These are phyloP conservation scores for Amblyopsis hoosieri DNA, from an alignment of 2,797 vertebrate genomes.

Conservation along the genomic window DNA sequence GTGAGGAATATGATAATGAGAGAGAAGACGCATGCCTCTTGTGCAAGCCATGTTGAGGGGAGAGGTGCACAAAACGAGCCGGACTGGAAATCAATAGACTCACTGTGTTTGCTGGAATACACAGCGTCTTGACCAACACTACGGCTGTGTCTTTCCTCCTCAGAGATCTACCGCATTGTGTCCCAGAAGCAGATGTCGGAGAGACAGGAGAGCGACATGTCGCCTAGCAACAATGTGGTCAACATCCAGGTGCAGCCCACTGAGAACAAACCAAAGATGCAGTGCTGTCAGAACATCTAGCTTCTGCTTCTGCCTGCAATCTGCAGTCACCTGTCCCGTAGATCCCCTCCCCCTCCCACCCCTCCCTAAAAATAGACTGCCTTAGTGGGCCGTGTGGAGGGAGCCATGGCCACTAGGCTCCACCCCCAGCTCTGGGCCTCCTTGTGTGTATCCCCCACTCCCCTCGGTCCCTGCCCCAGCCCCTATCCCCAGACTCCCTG, in stretches of 20 bases:
- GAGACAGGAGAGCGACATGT: constrained; percentile 97
- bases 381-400: constrained; percentile 52
- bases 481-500: constrained; percentile 44
- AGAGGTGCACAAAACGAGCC: not conserved
- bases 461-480: not conserved
- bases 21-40: constrained; percentile 2
- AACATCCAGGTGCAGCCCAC: constrained; percentile 98
- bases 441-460: constrained; percentile 7
- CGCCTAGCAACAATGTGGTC: constrained; percentile 99
- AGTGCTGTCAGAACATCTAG: constrained; percentile 99
- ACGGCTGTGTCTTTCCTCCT: constrained; percentile 15
- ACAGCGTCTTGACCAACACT: not conserved
- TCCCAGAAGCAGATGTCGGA: constrained; percentile 99
- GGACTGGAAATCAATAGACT: not conserved
- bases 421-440: constrained; percentile 39
- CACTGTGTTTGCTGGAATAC: not conserved
- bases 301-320: constrained; percentile 49
- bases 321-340: not conserved
- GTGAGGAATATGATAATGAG: not conserved
- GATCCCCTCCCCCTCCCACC: constrained; percentile 2
- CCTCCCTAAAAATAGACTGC: constrained; percentile 67
- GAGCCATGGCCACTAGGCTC: constrained; percentile 32
- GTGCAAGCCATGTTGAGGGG: not conserved
- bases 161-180: constrained; percentile 97
- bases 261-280: constrained; percentile 99